Evolutionary conservation across 2,113 vertebrate genomes (phyloP), one percentile per base, ranked within the genome.

Genomic region (Vimba vimba): DNA sequence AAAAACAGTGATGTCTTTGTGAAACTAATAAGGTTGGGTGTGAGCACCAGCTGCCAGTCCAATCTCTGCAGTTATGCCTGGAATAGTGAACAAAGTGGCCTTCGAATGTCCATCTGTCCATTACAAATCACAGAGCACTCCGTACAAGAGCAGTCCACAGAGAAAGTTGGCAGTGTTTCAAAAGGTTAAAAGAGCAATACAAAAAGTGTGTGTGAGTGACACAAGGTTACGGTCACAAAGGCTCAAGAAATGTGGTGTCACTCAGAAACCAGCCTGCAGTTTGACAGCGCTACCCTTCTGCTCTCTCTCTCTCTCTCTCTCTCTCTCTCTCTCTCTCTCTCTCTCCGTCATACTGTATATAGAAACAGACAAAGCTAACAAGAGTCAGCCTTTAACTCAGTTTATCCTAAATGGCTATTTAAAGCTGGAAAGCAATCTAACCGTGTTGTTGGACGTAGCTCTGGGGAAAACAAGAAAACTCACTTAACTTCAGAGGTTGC

Each of bases 341-440:
- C 77, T 47, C 47, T 39, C 66, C 15, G 12, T 52, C 80, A 68
- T 25, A 43, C 39, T 43, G 7, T 43, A 82, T 47, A 83, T 30
- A 66, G 33, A 69, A 84, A 33, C 47, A 76, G 76, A 27, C 76
- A 15, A 27, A 66, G 47, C 50, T 47, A 47, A 69, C 47, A 88
- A 71, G 52, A 71, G 60, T 39, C 75, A 43, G 64, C 30, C 39
- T 12, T 86, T 74, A 78, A 55, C 43, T 55, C 59, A 33, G 68
- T 84, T 88, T 88, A 76, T 64, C 55, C 82, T 64, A 86, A 86
- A 88, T 73, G 80, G 66, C 39, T 76, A 57, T 74, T 81, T 81
- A 50, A 79, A 62, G 64, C 74, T 39, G 21, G 84, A 80, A 73
- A 77, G 59, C 43, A 27, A 12, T 73, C 47, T 7, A 6, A 39